These are phyloP conservation scores for Euzophera pinguis DNA, from an alignment of 2,888 invertebrate species.

Conservation along the genomic window DNA sequence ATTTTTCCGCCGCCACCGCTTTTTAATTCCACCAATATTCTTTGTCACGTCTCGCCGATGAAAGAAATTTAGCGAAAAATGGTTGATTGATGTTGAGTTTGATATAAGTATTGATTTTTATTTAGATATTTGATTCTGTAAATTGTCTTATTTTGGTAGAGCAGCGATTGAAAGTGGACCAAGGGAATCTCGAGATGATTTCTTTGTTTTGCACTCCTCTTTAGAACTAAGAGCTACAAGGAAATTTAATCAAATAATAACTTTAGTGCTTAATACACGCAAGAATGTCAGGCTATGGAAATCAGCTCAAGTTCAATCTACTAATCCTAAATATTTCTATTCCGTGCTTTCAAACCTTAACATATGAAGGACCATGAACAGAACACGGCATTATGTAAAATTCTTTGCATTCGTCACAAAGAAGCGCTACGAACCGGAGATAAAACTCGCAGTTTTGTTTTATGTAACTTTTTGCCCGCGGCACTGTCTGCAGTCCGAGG, in stretches of 20 bases:
- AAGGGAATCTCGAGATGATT: no score
- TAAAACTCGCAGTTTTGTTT: slow-evolving; percentile 42
- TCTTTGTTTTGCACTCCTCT: no score
- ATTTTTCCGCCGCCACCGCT: slow-evolving; percentile 25
- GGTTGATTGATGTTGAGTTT: not conserved
- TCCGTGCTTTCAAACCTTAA: not conserved
- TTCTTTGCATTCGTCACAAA: slow-evolving; percentile 9
- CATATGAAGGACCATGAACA: slow-evolving; percentile 1
- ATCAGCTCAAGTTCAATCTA: no score
- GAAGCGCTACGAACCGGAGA: slow-evolving; percentile 23
- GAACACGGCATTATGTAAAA: slow-evolving; percentile 5
- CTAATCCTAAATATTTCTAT: no score
- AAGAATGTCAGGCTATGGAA: no score
- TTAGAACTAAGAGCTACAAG: no score
- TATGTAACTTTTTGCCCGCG: slow-evolving; percentile 37
- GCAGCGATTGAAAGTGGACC: no score
- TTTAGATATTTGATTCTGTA: not conserved
- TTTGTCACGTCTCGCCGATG: slow-evolving; percentile 5
- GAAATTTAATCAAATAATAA: no score
- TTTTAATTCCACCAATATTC: slow-evolving; percentile 24
- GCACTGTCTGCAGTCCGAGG: slow-evolving; percentile 32
- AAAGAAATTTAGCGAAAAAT: not conserved
- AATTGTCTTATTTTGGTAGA: no score
- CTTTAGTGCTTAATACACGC: no score
- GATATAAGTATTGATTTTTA: not conserved